Evolutionary conservation across 1,140 invertebrate genomes (phyloP).

Genomic region (Caerostris darwini): DNA sequence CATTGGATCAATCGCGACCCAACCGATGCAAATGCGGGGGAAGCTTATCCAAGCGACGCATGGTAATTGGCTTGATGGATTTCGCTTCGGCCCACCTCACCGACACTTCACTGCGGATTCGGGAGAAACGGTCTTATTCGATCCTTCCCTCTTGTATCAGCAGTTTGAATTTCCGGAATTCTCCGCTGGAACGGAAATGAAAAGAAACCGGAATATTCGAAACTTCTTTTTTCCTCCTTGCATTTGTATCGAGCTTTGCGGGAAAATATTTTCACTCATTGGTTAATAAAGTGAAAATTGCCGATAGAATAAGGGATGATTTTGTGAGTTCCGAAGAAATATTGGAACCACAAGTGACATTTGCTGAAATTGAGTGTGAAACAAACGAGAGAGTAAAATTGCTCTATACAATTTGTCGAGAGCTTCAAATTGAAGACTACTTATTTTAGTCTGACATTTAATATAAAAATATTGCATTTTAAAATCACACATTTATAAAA

Average conservation of each 20-base stretch:
- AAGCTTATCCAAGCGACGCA: not conserved
- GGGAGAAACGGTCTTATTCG: constrained; percentile 62
- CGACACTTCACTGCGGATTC: not conserved
- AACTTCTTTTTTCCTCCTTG: not conserved
- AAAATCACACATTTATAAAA: too few species aligned
- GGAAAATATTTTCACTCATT: not conserved
- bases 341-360: too few species aligned
- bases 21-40: not conserved
- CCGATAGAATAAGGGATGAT: too few species aligned
- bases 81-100: not conserved
- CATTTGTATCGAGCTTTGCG: not conserved
- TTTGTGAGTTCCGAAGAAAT: too few species aligned
- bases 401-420: too few species aligned
- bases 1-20: not conserved
- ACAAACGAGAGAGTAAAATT: too few species aligned
- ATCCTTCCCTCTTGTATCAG: not conserved
- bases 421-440: too few species aligned
- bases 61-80: constrained; percentile 61
- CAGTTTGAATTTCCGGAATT: constrained; percentile 72
- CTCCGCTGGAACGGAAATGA: constrained; percentile 49
- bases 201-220: constrained; percentile 37
- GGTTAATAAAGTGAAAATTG: too few species aligned
- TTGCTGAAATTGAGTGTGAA: too few species aligned
- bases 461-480: too few species aligned
- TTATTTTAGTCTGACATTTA: too few species aligned